phyloP scores from a whole-genome alignment of 2,113 vertebrate species.

The Spermophilus dauricus region DNA sequence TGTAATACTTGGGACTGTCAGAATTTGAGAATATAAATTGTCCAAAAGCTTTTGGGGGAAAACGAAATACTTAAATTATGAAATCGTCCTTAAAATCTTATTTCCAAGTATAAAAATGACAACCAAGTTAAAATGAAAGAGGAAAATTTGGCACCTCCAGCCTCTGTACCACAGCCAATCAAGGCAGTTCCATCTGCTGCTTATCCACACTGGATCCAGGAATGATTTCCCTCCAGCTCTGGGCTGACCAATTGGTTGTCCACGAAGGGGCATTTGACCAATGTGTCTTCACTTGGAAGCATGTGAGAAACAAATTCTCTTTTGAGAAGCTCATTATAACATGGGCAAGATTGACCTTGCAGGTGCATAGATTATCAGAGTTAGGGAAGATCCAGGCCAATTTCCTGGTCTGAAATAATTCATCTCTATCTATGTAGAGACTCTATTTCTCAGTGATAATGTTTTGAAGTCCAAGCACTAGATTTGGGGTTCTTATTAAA shows the following conservation, averaged over 20 bases:
- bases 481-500: neutral
- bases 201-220: neutral
- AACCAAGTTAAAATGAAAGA: neutral
- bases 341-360: neutral
- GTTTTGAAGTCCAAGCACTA: neutral
- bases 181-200: neutral
- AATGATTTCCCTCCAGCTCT: neutral
- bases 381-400: neutral
- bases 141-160: neutral
- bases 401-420: neutral
- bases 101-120: neutral
- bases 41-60: neutral
- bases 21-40: constrained; percentile 15
- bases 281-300: constrained; percentile 26
- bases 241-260: neutral
- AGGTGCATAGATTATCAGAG: neutral
- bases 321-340: neutral
- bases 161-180: neutral
- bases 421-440: neutral
- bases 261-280: neutral
- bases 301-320: neutral
- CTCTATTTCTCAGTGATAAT: neutral
- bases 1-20: neutral
- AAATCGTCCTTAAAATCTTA: neutral
- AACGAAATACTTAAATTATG: constrained; percentile 24